These are phyloP conservation scores for Choreutis nemorana DNA, from an alignment of 2,888 invertebrate genomes.

Conservation along the genomic window DNA sequence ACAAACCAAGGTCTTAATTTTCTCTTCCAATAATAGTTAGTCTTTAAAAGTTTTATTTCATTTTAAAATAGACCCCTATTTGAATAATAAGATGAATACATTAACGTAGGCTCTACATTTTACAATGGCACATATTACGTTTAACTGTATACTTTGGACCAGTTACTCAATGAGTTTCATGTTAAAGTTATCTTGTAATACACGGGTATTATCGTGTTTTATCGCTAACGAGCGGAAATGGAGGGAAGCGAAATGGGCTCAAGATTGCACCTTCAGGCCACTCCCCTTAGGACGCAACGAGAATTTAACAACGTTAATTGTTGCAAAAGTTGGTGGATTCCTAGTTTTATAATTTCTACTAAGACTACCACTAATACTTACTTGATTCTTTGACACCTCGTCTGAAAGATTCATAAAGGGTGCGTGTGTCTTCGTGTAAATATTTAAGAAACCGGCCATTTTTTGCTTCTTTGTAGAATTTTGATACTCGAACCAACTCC, in stretches of 20 bases:
- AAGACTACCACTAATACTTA: conserved; percentile 61
- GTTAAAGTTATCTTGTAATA: conserved; percentile 47
- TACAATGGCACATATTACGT: conserved; percentile 40
- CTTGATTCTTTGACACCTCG: conserved; percentile 92
- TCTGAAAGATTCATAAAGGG: conserved; percentile 89
- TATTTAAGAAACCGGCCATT: conserved; percentile 86
- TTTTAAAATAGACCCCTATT: conserved; percentile 9
- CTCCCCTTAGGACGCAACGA: conserved; percentile 21
- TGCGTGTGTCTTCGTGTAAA: conserved; percentile 86
- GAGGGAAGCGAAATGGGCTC: conserved; percentile 33
- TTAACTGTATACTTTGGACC: conserved; percentile 45
- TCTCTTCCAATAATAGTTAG: background rate
- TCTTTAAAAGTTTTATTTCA: background rate
- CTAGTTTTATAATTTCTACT: conserved; percentile 4
- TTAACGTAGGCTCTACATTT: too few relatives aligned
- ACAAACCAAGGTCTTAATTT: too few relatives aligned
- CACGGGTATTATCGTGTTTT: conserved; percentile 41
- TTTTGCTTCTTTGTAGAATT: conserved; percentile 89
- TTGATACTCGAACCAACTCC: conserved; percentile 87
- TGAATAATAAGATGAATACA: too few relatives aligned
- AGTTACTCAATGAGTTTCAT: conserved; percentile 26
- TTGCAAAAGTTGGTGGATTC: background rate
- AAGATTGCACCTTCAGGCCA: conserved; percentile 34
- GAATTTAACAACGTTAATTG: background rate
- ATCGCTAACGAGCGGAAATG: conserved; percentile 49